Percentiles rank a stretch among this genome's conserved stretches.
Evolutionary conservation across 2,113 vertebrate genomes (phyloP).

Genomic region (Bolborhynchus lineola): DNA sequence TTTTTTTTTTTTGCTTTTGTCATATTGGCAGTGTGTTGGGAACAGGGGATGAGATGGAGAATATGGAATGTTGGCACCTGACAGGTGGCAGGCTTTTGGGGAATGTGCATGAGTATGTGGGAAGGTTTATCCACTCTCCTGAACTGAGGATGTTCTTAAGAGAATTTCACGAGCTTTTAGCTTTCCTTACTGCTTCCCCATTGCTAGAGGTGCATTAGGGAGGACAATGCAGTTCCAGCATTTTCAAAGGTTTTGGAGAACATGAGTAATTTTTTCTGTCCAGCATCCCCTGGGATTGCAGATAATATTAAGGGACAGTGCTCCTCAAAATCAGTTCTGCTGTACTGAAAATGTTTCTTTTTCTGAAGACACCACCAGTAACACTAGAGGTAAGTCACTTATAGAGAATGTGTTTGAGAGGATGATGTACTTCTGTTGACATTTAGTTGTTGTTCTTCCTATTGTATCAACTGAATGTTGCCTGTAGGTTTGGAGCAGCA

Average conservation of each 20-base stretch:
- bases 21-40: not conserved
- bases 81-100: not conserved
- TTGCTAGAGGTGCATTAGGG: not conserved
- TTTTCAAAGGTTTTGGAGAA: not conserved
- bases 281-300: not conserved
- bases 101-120: too few relatives aligned
- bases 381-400: not conserved
- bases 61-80: not conserved
- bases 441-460: not conserved
- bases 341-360: not conserved
- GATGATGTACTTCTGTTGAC: not conserved
- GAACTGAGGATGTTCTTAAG: not conserved
- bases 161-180: not conserved
- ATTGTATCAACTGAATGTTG: not conserved
- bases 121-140: not conserved
- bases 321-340: fast-evolving
- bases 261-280: not conserved
- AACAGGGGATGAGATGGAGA: not conserved
- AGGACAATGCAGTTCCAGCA: fast-evolving
- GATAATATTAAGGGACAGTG: fast-evolving
- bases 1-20: not conserved
- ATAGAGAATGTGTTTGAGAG: not conserved
- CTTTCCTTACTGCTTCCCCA: not conserved
- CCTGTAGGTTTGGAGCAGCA: not conserved
- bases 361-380: not conserved